phyloP scores from a whole-genome alignment of 2,888 invertebrate genomes.

The Pseudococcus longispinus region DNA sequence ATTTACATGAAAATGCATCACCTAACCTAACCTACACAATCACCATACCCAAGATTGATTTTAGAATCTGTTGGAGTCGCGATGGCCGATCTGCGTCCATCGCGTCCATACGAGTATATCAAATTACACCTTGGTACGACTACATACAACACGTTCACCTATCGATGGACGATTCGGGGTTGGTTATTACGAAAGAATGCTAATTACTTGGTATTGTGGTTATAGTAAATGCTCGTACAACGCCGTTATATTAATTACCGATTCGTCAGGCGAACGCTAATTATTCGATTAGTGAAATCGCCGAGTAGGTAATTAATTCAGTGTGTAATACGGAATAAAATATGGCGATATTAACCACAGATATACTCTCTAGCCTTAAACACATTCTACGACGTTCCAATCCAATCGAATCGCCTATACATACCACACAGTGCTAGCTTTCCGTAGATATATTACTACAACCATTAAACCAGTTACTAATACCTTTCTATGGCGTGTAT shows the following conservation, averaged over 20 bases:
- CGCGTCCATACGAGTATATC: neutral
- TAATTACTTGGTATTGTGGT: conserved; percentile 33
- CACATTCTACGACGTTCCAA: too few species aligned
- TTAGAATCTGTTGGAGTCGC: neutral
- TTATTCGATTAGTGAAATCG: conserved; percentile 42
- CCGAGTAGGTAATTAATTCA: conserved; percentile 23
- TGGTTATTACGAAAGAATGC: conserved; percentile 33
- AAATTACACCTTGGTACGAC: neutral
- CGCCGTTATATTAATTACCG: conserved; percentile 42
- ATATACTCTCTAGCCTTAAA: too few species aligned
- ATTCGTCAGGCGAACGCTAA: conserved; percentile 34
- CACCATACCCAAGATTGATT: neutral
- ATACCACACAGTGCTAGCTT: neutral
- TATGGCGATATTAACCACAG: conserved; percentile 15
- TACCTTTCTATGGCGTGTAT: neutral
- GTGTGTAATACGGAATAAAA: conserved; percentile 17
- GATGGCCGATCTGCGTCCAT: neutral
- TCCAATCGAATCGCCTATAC: neutral
- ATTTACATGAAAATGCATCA: neutral
- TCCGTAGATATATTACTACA: neutral
- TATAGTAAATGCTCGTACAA: conserved; percentile 3
- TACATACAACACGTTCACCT: neutral
- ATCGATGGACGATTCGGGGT: neutral
- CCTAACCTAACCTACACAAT: neutral
- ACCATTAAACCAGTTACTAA: conserved; percentile 20